phyloP scores from a whole-genome alignment of 2,113 vertebrate species.

The Melanocharis versteri region DNA sequence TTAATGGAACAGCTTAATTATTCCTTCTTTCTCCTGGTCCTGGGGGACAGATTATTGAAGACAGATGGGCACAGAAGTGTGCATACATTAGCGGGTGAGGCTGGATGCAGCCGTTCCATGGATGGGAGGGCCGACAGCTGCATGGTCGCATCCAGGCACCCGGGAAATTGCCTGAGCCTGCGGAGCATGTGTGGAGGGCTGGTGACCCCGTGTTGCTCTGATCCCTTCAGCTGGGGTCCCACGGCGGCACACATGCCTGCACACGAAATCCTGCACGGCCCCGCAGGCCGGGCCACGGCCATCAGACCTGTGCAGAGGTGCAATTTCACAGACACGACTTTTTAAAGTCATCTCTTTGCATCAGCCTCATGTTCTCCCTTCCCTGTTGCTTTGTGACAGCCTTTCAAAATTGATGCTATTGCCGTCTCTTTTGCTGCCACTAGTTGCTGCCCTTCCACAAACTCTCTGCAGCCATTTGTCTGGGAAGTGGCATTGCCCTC shows the following conservation, averaged over 20 bases:
- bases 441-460: not conserved
- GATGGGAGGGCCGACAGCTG: not conserved
- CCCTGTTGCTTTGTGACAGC: not conserved
- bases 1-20: constrained; percentile 55
- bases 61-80: constrained; percentile 35
- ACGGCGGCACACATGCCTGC: fast-evolving
- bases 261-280: fast-evolving
- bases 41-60: constrained; percentile 52
- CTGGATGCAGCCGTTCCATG: fast-evolving
- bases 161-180: not conserved
- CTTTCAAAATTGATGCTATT: not conserved
- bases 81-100: constrained; percentile 6
- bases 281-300: fast-evolving
- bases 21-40: not conserved
- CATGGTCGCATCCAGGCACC: not conserved
- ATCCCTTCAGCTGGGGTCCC: not conserved
- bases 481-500: not conserved
- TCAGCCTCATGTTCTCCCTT: not conserved
- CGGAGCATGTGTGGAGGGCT: fast-evolving
- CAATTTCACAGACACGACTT: fast-evolving
- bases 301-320: not conserved
- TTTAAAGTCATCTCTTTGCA: not conserved
- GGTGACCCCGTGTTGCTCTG: fast-evolving
- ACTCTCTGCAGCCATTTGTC: not conserved
- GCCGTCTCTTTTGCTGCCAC: not conserved